Percentiles rank a stretch among this genome's conserved stretches.
These are phyloP conservation scores for Phasianus colchicus DNA, from an alignment of 2,113 vertebrate genomes.

Conservation along the genomic window DNA sequence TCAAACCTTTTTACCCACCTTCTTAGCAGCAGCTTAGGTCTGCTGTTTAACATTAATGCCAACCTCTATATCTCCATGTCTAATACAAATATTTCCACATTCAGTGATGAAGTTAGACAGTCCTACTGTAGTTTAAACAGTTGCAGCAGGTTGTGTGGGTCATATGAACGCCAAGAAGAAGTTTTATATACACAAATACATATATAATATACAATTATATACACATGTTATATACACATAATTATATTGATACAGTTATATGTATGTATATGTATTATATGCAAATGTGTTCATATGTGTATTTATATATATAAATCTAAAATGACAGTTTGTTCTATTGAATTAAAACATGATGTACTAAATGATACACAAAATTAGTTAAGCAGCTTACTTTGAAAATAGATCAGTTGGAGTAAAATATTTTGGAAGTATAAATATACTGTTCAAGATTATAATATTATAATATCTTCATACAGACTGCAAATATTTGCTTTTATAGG, in stretches of 20 bases:
- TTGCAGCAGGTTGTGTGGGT: background rate
- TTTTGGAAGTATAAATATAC: background rate
- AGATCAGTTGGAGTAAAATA: background rate
- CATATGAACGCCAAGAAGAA: background rate
- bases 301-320: background rate
- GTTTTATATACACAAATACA: background rate
- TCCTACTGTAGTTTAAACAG: background rate
- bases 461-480: too few relatives aligned
- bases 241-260: too few relatives aligned
- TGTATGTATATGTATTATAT: too few relatives aligned
- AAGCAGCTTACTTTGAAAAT: background rate
- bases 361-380: background rate
- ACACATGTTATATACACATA: too few relatives aligned
- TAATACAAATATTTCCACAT: background rate
- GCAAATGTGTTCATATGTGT: background rate
- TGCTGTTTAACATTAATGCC: background rate
- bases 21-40: rapidly evolving
- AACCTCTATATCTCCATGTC: background rate
- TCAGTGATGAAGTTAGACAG: rapidly evolving
- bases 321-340: background rate
- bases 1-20: background rate
- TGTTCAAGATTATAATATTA: background rate
- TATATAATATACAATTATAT: too few relatives aligned
- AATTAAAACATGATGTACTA: background rate
- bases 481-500: too few relatives aligned